Conservation (phyloP, 2,888 invertebrate genomes). For the Brenthis ino region DNA sequence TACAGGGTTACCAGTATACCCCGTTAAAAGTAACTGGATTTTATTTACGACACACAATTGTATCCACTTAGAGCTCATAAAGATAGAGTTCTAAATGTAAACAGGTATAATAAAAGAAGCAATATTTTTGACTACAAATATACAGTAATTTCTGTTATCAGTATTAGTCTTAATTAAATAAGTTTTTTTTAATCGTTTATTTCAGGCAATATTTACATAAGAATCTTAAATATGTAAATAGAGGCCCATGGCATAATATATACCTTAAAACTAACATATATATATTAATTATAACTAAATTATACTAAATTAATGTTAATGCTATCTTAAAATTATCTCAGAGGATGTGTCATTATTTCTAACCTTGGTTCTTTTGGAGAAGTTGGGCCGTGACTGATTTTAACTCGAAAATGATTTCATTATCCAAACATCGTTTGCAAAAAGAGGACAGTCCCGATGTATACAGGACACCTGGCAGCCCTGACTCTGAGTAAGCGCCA, state of each 20-base stretch:
- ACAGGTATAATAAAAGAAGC: no score
- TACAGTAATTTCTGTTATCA: no score
- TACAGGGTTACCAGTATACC: conserved; percentile 30
- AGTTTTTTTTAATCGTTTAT: neutral
- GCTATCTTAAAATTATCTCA: neutral
- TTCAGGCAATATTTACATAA: no score
- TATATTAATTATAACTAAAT: no score
- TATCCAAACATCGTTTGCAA: conserved; percentile 18
- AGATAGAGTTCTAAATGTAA: no score
- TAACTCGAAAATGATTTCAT: conserved; percentile 9
- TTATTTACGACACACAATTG: no score
- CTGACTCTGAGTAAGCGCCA: conserved; percentile 33
- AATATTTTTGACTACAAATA: no score
- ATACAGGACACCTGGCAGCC: conserved; percentile 24
- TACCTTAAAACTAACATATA: no score
- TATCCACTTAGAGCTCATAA: no score
- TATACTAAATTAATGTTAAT: neutral
- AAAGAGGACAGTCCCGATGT: conserved; percentile 23
- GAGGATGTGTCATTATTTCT: neutral
- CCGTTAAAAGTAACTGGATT: neutral
- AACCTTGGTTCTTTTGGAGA: neutral
- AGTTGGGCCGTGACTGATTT: conserved; percentile 7
- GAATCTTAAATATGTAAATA: no score
- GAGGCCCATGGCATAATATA: no score
- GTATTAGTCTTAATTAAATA: neutral